These are phyloP conservation scores for Acrocyrtus sp. DNA, from an alignment of 2,888 invertebrate genomes.

Conservation along the genomic window DNA sequence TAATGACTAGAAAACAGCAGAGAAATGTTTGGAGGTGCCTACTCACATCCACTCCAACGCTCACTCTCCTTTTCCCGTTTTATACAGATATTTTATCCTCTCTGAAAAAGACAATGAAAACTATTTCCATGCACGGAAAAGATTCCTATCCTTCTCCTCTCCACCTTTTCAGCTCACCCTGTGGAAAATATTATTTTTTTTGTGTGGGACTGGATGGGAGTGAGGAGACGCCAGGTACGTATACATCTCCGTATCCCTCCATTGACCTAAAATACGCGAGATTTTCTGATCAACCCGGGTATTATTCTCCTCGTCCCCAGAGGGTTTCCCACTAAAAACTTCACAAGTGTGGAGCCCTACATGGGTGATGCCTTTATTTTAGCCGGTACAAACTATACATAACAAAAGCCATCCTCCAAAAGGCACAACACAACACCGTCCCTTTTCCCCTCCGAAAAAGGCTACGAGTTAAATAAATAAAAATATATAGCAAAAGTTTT, in stretches of 20 bases:
- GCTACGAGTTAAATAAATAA: constrained; percentile 12
- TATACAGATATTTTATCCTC: neutral
- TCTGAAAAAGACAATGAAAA: neutral
- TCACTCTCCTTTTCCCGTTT: neutral
- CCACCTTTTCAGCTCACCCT: neutral
- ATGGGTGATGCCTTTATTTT: constrained; percentile 7
- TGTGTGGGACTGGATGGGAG: too few species aligned
- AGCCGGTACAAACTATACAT: too few species aligned
- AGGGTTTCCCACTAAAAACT: constrained; percentile 5
- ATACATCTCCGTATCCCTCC: neutral
- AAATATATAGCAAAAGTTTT: too few species aligned
- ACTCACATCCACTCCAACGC: neutral
- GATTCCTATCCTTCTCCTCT: neutral
- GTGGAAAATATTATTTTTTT: neutral
- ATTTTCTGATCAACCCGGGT: constrained; percentile 27
- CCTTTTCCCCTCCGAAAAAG: constrained; percentile 1
- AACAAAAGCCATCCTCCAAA: constrained; percentile 32
- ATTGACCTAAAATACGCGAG: constrained; percentile 49
- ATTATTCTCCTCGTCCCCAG: constrained; percentile 27
- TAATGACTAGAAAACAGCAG: constrained; percentile 37
- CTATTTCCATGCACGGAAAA: neutral
- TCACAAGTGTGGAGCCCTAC: constrained; percentile 7
- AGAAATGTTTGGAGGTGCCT: constrained; percentile 11
- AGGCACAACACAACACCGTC: constrained; percentile 30
- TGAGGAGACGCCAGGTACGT: neutral